Base-by-base conservation (phyloP, 2,113 vertebrate genomes). In the Dromaius novaehollandiae region DNA sequence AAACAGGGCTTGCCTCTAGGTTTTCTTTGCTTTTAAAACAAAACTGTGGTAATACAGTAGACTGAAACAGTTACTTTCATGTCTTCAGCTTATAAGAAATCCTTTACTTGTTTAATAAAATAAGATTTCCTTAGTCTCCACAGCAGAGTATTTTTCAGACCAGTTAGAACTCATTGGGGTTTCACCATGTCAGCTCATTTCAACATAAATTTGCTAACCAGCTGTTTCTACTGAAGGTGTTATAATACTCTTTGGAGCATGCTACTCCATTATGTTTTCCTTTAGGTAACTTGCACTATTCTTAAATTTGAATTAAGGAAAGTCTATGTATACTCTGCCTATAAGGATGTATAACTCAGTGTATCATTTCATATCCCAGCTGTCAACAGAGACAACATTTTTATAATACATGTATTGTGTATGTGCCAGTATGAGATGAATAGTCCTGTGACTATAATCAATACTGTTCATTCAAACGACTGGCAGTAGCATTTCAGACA, bases 401-500 rank as follows among this genome's bases (percentile, higher is more conserved):
- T 94, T 89, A 84, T 97, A 96, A 96, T 38, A 24, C 93, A 80
- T 70, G 69, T 85, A 93, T 91, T 97, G 90, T 96, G 89, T 89
- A 89, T 1, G 5, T 96, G 96, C 96, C 96, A 96, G 95, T 40
- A 18, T 19, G 80, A 97, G 97, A 97, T 95, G 85, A 97, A 98
- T 96, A 93, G 95, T 95, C 66, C 88, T 96, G 93, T 93, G 95
- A 93, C 96, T 95, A 48, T 92, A 97, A 98, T 97, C 98, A 97
- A 94, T 97, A 96, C 96, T 1, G 85, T 88, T 97, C 96, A 91
- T 96, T 97, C 97, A 97, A 97, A 98, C 89, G 95, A 97, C 95
- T 97, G 97, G 96, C 97, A 97, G 96, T 66, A 95, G 95, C 92
- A 95, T 97, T 97, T 97, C 88, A 98, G 96, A 95, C 92, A 97